Evolutionary conservation across 2,113 vertebrate genomes (phyloP).

Genomic region (Prionailurus bengalensis): DNA sequence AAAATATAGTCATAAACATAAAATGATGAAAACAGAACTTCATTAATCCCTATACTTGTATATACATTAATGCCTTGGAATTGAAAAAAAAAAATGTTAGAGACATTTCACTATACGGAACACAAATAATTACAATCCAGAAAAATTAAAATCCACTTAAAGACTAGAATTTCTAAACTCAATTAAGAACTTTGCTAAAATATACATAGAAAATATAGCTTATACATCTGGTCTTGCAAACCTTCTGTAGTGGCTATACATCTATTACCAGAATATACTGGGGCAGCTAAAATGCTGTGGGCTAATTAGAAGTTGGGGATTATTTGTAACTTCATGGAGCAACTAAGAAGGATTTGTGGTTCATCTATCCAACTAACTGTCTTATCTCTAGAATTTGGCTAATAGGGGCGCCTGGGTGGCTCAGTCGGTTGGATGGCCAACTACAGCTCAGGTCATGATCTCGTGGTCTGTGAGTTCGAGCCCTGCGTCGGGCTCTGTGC

Average conservation of each 20-base stretch:
- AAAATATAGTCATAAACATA: slow-evolving; percentile 46
- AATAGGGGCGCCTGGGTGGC: neutral
- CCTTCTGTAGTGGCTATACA: neutral
- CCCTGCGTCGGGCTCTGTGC: too few relatives aligned
- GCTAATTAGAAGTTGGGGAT: neutral
- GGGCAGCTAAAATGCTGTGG: neutral
- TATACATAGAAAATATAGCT: neutral
- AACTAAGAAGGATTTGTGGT: neutral
- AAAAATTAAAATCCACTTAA: slow-evolving; percentile 33
- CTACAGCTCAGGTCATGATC: too few relatives aligned
- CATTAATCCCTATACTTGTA: neutral
- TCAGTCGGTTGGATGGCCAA: too few relatives aligned
- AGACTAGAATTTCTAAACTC: neutral
- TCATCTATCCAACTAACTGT: neutral
- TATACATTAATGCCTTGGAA: neutral
- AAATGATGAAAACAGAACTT: neutral
- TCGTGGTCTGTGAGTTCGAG: too few relatives aligned
- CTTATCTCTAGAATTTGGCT: neutral
- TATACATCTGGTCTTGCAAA: slow-evolving; percentile 12
- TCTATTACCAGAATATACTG: neutral
- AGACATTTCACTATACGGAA: neutral
- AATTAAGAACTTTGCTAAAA: neutral
- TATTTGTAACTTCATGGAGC: neutral
- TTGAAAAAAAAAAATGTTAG: slow-evolving; percentile 18
- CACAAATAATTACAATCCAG: slow-evolving; percentile 11